Base-by-base conservation (phyloP, 1,140 invertebrate species). In the Pseudomyrmex sp. region DNA sequence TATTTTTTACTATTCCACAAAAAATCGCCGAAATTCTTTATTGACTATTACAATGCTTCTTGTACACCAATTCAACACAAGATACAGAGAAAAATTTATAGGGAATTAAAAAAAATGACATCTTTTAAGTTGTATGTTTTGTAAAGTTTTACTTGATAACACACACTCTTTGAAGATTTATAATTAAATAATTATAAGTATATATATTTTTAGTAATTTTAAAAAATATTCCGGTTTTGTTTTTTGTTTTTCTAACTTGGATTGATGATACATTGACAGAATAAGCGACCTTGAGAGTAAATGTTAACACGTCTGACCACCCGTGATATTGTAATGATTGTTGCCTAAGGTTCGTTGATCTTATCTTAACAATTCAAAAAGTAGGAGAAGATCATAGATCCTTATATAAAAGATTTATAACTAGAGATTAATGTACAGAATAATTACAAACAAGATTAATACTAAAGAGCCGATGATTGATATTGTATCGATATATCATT, bases 401-500 rank as follows among this genome's bases (percentile, higher is more conserved):
- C 87, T 93, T 92, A 84, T 82, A 75, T 91, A 35, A 93, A 90
- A 92, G 91, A 92, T 92, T 92, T 92, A 92, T 92, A 92, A 91
- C 90, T 90, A 92, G 88, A 86, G 87, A 86, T 87, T 91, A 92
- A 90, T 92, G 92, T 93, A 93, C 88, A 93, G 91, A 91, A 91
- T 91, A 86, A 93, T 92, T 92, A 88, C 90, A 88, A 83, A 89
- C 84, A 80, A 20, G 44, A 72, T 70, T 59, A 59, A 80, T 70
- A 80, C 44, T 80, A 50, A 87, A 87, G 85, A 89, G 82, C 85
- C 76, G 88, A 90, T 91, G 83, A 91, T 91, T 93, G 90, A 92
- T 92, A 92, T 92, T 92, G 90, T 92, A 92, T 92, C 89, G 92
- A 91, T 92, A 92, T 92, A 70, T 66, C 92, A 92, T 92, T 89